Conservation (phyloP, 2,888 invertebrate genomes). For the Lasioglossum figueresi region DNA sequence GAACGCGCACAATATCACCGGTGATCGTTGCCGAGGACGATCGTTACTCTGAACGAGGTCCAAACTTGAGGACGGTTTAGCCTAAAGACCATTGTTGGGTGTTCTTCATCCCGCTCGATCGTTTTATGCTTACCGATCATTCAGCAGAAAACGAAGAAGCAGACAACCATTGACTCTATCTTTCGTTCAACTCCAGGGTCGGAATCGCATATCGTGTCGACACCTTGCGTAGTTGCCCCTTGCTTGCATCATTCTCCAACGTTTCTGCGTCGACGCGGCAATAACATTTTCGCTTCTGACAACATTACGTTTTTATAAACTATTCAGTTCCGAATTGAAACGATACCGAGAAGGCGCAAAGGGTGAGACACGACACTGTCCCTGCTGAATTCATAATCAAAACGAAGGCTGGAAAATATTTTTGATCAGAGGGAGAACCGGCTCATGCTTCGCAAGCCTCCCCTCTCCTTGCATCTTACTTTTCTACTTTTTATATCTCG, state of each 20-base stretch:
- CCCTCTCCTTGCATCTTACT: conserved; percentile 24
- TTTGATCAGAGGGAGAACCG: conserved; percentile 11
- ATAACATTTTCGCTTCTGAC: background rate
- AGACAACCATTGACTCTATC: conserved; percentile 1
- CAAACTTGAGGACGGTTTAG: conserved; percentile 42
- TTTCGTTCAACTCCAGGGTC: background rate
- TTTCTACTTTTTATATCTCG: conserved; percentile 56
- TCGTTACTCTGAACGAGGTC: conserved; percentile 37
- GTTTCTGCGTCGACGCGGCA: background rate
- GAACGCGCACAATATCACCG: conserved; percentile 51
- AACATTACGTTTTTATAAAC: background rate
- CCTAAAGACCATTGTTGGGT: conserved; percentile 40
- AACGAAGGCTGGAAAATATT: background rate
- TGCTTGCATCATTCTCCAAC: no score
- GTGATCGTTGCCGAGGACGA: conserved; percentile 1
- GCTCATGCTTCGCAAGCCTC: conserved; percentile 14
- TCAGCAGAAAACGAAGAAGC: conserved; percentile 15
- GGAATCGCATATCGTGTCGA: background rate
- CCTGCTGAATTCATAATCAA: conserved; percentile 1
- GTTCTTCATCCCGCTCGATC: background rate
- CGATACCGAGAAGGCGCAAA: background rate
- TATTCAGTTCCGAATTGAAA: background rate
- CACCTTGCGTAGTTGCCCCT: conserved; percentile 17
- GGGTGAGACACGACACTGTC: conserved; percentile 16
- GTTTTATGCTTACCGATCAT: conserved; percentile 38